Percentiles rank a stretch among this genome's conserved stretches.
phyloP scores from a whole-genome alignment of 2,888 invertebrate genomes.

The Nymphalis c-album region DNA sequence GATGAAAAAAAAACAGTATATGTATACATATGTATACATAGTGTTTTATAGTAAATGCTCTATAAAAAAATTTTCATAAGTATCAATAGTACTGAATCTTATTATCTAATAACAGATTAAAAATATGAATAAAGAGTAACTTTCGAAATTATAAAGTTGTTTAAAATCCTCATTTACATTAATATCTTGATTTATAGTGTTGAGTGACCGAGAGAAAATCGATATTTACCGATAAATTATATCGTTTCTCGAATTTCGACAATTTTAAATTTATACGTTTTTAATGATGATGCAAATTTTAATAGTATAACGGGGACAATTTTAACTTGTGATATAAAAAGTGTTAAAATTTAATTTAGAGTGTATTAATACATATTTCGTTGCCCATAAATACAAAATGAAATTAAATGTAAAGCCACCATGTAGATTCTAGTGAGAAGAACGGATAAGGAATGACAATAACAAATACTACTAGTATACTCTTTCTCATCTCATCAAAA shows the following conservation, averaged over 20 bases:
- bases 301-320: not conserved
- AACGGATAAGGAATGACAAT: too few relatives aligned
- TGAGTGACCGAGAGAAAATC: slow-evolving; percentile 11
- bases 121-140: slow-evolving; percentile 11
- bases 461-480: too few relatives aligned
- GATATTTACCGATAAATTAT: slow-evolving; percentile 16
- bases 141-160: slow-evolving; percentile 25
- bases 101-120: not conserved
- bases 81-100: not conserved
- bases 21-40: too few relatives aligned
- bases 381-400: too few relatives aligned
- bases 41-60: too few relatives aligned
- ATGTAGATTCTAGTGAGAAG: too few relatives aligned
- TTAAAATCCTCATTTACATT: slow-evolving; percentile 34
- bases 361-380: too few relatives aligned
- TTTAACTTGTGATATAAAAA: not conserved
- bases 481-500: too few relatives aligned
- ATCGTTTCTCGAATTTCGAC: slow-evolving; percentile 1
- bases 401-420: too few relatives aligned
- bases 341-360: not conserved
- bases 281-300: not conserved
- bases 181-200: slow-evolving; percentile 34
- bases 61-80: not conserved
- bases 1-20: too few relatives aligned
- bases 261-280: not conserved